Conservation (phyloP, 2,113 vertebrate genomes). For the Marmota monax region DNA sequence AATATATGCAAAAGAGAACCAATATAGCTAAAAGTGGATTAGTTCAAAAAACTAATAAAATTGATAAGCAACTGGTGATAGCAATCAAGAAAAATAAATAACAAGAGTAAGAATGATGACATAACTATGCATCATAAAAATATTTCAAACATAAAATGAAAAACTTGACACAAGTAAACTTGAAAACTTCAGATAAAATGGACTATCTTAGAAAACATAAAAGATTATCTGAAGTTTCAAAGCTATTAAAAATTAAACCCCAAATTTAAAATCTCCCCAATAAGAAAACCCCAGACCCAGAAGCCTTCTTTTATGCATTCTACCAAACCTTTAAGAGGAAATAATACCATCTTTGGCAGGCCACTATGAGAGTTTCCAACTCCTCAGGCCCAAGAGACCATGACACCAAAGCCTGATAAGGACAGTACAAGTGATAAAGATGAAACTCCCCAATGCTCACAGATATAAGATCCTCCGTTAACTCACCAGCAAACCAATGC, state of each 20-base stretch:
- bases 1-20: neutral
- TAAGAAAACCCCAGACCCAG: neutral
- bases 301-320: neutral
- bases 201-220: neutral
- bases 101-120: neutral
- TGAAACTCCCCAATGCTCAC: neutral
- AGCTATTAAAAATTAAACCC: neutral
- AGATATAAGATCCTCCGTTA: neutral
- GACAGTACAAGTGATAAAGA: neutral
- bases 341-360: accelerated
- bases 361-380: neutral
- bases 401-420: neutral
- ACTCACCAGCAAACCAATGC: neutral
- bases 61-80: neutral
- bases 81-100: neutral
- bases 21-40: neutral
- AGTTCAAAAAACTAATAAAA: neutral
- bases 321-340: neutral
- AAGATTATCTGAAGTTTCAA: neutral
- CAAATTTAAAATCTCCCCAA: neutral
- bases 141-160: neutral
- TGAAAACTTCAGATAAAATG: neutral
- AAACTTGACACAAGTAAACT: neutral
- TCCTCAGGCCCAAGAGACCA: neutral
- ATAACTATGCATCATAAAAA: neutral